Percentiles rank a stretch among this genome's conserved stretches.
Conservation (phyloP, 2,888 invertebrate species). For the Dexiosoma caninum region DNA sequence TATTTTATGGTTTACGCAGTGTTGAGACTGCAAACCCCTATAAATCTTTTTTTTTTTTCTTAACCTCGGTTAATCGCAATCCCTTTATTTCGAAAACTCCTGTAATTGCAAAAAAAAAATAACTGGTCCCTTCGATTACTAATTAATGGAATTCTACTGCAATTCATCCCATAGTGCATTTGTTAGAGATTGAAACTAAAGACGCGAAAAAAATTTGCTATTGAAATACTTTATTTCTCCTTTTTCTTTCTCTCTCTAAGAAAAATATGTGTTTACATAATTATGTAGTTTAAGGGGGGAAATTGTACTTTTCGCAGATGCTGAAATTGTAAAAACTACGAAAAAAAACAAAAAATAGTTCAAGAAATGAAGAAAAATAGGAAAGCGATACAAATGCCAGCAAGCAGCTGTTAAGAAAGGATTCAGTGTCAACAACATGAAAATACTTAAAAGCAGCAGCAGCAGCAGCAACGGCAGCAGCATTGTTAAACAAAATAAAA, state of each 20-base stretch:
- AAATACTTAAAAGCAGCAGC: conserved; percentile 39
- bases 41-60: no score
- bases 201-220: conserved; percentile 46
- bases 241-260: background rate
- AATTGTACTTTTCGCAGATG: conserved; percentile 55
- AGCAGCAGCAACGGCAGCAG: conserved; percentile 29
- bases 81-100: no score
- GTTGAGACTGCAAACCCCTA: no score
- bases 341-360: background rate
- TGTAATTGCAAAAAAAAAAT: no score
- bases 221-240: conserved; percentile 32
- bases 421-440: conserved; percentile 61
- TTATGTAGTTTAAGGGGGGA: conserved; percentile 23
- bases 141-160: no score
- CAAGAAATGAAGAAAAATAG: background rate
- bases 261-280: conserved; percentile 5
- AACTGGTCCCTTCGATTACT: no score
- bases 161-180: conserved; percentile 28
- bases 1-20: no score
- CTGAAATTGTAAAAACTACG: conserved; percentile 38
- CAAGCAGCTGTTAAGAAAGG: conserved; percentile 60
- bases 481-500: conserved; percentile 23
- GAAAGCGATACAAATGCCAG: conserved; percentile 24
- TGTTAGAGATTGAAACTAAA: conserved; percentile 40
- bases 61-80: no score